Evolutionary conservation across 2,888 invertebrate genomes (phyloP).

Genomic region (Drosophila borealis): DNA sequence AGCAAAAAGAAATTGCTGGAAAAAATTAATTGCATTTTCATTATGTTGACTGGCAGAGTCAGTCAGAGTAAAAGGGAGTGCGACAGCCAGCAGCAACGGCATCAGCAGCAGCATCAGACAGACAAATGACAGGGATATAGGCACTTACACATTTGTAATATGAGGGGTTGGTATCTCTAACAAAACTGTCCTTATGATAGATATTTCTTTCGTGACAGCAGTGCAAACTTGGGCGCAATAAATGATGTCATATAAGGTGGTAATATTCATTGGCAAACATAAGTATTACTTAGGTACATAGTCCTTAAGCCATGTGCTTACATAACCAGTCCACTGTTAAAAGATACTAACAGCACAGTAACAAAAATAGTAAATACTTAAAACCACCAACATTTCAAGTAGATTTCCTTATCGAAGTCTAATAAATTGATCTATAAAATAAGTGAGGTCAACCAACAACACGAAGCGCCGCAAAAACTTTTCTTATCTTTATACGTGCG

Average conservation of each 20-base stretch:
- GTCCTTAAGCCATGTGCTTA: slow-evolving; percentile 10
- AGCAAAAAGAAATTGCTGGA: slow-evolving; percentile 78
- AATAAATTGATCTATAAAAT: slow-evolving; percentile 57
- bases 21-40: slow-evolving; percentile 85
- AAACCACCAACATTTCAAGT: slow-evolving; percentile 39
- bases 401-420: slow-evolving; percentile 53
- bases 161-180: neutral
- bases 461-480: slow-evolving; percentile 17
- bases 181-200: slow-evolving; percentile 40
- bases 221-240: slow-evolving; percentile 4
- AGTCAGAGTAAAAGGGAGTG: slow-evolving; percentile 32
- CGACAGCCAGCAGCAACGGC: slow-evolving; percentile 26
- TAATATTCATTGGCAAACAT: slow-evolving; percentile 7
- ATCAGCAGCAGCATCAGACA: slow-evolving; percentile 56
- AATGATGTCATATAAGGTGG: neutral
- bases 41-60: slow-evolving; percentile 79
- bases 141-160: slow-evolving; percentile 37
- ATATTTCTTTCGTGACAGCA: slow-evolving; percentile 18
- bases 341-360: slow-evolving; percentile 9
- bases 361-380: slow-evolving; percentile 21
- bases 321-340: slow-evolving; percentile 26
- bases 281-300: neutral
- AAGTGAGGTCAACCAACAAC: slow-evolving; percentile 17
- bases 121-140: slow-evolving; percentile 77
- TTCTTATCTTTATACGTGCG: slow-evolving; percentile 55